Evolutionary conservation across 2,888 invertebrate genomes (phyloP).

Genomic region (Anarsia innoxiella): DNA sequence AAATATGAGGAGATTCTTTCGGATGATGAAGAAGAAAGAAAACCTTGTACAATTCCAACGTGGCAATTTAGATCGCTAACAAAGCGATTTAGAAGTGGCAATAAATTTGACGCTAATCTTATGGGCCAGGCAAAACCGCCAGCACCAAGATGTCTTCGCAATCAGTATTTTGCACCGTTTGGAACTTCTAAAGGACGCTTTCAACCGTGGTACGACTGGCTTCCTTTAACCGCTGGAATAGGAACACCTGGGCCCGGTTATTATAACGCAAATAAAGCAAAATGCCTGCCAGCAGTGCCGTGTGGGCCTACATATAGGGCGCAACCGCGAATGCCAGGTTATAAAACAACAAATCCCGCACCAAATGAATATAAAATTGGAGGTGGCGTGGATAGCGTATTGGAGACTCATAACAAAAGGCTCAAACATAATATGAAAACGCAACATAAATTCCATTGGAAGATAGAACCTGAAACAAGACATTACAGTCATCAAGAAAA

Average conservation of each 20-base stretch:
- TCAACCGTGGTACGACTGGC: constrained; percentile 49
- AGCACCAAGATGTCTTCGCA: constrained; percentile 19
- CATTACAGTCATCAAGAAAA: too few species aligned
- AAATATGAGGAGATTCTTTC: constrained; percentile 25
- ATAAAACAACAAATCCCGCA: constrained; percentile 29
- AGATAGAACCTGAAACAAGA: too few species aligned
- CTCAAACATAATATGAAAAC: constrained; percentile 45
- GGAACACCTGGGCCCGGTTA: constrained; percentile 49
- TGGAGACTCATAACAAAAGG: constrained; percentile 45
- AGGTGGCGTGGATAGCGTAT: constrained; percentile 44
- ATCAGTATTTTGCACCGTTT: constrained; percentile 45
- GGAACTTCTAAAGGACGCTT: constrained; percentile 49
- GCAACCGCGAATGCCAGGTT: constrained; percentile 31
- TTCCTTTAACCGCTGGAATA: constrained; percentile 34
- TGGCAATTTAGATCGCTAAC: constrained; percentile 56
- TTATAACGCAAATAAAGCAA: constrained; percentile 36
- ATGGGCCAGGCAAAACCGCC: constrained; percentile 31
- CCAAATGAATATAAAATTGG: constrained; percentile 44
- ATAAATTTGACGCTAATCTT: constrained; percentile 36
- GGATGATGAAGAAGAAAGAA: constrained; percentile 16
- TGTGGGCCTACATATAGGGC: constrained; percentile 42
- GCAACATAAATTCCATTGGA: too few species aligned
- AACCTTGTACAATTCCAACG: constrained; percentile 27
- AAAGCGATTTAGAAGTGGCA: constrained; percentile 37
- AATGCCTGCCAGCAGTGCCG: constrained; percentile 40